Conservation (phyloP, 1,140 invertebrate genomes). For the Drosophila erecta region DNA sequence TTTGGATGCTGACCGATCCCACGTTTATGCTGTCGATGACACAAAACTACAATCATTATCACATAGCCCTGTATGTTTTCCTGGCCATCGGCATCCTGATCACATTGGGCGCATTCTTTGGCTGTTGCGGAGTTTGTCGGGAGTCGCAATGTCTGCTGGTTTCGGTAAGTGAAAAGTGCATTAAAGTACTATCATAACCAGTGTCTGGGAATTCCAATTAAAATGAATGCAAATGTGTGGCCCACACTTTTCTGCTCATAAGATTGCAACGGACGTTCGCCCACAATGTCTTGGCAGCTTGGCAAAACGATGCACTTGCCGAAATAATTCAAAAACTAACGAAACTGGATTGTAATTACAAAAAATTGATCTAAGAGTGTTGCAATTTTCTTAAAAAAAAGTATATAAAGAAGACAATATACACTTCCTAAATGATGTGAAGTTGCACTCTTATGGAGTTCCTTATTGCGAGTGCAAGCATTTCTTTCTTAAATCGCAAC, state of each 20-base stretch:
- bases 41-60: conserved; percentile 89
- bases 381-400: no score
- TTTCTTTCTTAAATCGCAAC: conserved; percentile 24
- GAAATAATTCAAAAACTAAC: not conserved
- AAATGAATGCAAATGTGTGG: conserved; percentile 27
- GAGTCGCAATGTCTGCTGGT: conserved; percentile 95
- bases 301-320: conserved; percentile 13
- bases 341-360: no score
- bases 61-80: conserved; percentile 90
- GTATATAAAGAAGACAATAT: no score
- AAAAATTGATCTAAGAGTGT: no score
- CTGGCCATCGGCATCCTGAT: conserved; percentile 91
- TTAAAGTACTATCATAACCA: not conserved
- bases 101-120: conserved; percentile 94
- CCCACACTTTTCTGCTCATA: conserved; percentile 23
- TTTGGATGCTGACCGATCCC: conserved; percentile 92
- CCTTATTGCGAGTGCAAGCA: not conserved
- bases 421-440: no score
- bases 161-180: conserved; percentile 86
- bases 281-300: conserved; percentile 16
- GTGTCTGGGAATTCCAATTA: conserved; percentile 40
- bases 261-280: conserved; percentile 34
- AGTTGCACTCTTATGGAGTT: not conserved
- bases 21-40: conserved; percentile 90
- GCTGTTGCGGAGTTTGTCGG: conserved; percentile 94